phyloP scores from a whole-genome alignment of 2,797 vertebrate genomes.

The Kryptolebias ocellatus region DNA sequence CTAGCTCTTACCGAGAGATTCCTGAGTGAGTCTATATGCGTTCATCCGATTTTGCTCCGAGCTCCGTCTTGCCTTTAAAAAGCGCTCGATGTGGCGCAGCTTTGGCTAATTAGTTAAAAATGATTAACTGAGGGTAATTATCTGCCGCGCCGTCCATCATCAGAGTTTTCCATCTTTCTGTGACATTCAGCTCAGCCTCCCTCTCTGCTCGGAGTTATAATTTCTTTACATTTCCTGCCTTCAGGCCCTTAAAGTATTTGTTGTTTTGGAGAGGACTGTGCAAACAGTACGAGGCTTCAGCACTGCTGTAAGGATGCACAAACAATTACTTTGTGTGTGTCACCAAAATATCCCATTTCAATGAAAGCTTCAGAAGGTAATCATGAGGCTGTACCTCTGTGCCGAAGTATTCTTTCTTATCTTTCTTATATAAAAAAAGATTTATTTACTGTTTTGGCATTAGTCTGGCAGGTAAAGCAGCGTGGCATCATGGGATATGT shows the following conservation, averaged over 20 bases:
- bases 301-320: neutral
- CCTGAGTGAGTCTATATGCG: neutral
- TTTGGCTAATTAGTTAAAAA: constrained; percentile 35
- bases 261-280: neutral
- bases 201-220: neutral
- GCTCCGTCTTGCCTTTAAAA: constrained; percentile 23
- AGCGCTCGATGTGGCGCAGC: constrained; percentile 20
- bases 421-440: too few species aligned
- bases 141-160: constrained; percentile 27
- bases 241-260: neutral
- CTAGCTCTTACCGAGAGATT: too few species aligned
- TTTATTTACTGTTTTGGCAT: neutral
- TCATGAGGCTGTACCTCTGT: too few species aligned
- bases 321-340: neutral
- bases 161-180: constrained; percentile 20
- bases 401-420: too few species aligned
- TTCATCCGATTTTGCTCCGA: constrained; percentile 16
- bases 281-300: neutral
- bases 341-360: too few species aligned
- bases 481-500: neutral
- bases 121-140: constrained; percentile 55
- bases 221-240: constrained; percentile 15
- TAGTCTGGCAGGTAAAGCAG: neutral
- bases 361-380: too few species aligned
- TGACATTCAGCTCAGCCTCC: constrained; percentile 1